phyloP scores from a whole-genome alignment of 2,113 vertebrate genomes.

The Pycnonotus jocosus region DNA sequence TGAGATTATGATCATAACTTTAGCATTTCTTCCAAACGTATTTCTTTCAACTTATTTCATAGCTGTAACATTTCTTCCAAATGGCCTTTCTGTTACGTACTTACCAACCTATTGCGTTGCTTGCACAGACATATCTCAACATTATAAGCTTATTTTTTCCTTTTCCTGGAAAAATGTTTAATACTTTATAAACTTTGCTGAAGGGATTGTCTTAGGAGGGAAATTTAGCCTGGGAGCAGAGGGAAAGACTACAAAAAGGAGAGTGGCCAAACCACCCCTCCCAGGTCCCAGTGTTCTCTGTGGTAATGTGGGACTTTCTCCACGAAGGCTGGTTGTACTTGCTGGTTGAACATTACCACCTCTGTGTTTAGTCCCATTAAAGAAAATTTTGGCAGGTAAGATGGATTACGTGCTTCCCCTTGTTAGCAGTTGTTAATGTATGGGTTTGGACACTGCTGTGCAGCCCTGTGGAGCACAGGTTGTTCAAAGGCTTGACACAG shows the following conservation, averaged over 20 bases:
- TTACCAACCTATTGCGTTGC: neutral
- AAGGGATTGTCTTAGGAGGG: neutral
- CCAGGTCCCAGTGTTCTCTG: neutral
- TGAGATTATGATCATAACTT: neutral
- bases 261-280: neutral
- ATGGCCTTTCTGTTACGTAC: neutral
- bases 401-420: neutral
- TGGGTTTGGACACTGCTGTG: neutral
- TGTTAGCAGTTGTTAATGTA: neutral
- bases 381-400: neutral
- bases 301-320: neutral
- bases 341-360: neutral
- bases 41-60: neutral
- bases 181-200: neutral
- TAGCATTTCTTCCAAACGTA: neutral
- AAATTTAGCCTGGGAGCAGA: neutral
- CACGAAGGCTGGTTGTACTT: neutral
- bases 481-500: neutral
- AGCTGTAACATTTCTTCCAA: neutral
- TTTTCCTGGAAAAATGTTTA: neutral
- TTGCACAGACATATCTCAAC: accelerated
- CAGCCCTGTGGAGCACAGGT: neutral
- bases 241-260: neutral
- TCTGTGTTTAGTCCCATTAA: neutral
- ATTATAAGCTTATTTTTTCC: neutral